Conservation (phyloP, 1,140 invertebrate species). For the Drosophila ananassae region DNA sequence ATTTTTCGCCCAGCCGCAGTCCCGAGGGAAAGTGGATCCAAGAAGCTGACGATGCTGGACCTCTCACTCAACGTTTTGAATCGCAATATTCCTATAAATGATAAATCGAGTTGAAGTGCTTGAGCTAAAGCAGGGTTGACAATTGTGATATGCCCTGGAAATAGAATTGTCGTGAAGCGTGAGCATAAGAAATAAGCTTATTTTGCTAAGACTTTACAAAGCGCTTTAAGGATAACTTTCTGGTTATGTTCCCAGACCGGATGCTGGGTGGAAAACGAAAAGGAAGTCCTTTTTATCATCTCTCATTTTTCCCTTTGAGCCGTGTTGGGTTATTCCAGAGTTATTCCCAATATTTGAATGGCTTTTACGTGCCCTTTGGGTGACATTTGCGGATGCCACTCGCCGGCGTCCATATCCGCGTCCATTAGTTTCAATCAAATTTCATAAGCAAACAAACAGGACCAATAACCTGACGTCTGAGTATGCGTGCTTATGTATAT, state of each 20-base stretch:
- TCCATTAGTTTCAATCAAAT: slow-evolving; percentile 79
- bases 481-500: slow-evolving; percentile 23
- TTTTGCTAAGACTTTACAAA: slow-evolving; percentile 1
- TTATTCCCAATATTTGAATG: slow-evolving; percentile 38
- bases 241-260: slow-evolving; percentile 7
- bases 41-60: slow-evolving; percentile 8
- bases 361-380: slow-evolving; percentile 53
- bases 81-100: slow-evolving; percentile 26
- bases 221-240: slow-evolving; percentile 27
- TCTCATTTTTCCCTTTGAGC: not conserved
- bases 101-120: slow-evolving; percentile 31
- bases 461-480: slow-evolving; percentile 57
- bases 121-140: slow-evolving; percentile 36
- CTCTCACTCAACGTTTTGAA: not conserved
- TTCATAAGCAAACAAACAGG: slow-evolving; percentile 69
- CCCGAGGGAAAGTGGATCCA: slow-evolving; percentile 1
- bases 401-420: slow-evolving; percentile 1
- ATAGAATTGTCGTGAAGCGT: slow-evolving; percentile 20
- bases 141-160: slow-evolving; percentile 41
- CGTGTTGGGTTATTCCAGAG: not conserved
- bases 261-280: no score
- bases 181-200: slow-evolving; percentile 31
- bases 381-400: slow-evolving; percentile 52
- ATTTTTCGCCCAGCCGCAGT: slow-evolving; percentile 6
- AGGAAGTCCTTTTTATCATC: slow-evolving; percentile 13